Conservation (phyloP, 2,113 vertebrate genomes). For the Progne subis region DNA sequence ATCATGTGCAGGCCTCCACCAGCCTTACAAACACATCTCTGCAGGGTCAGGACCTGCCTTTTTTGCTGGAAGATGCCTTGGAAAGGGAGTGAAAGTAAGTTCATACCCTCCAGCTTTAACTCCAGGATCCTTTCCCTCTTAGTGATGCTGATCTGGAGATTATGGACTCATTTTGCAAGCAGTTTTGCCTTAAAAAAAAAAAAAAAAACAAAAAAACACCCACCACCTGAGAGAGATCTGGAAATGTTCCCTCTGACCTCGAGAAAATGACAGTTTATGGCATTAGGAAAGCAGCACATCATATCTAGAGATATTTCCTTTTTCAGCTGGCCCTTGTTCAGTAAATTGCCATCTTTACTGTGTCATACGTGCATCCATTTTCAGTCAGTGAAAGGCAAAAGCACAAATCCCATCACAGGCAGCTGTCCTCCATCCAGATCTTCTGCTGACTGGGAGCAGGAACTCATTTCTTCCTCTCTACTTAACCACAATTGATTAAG, state of each 20-base stretch:
- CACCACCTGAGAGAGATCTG: background rate
- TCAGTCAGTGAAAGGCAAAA: background rate
- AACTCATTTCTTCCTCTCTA: background rate
- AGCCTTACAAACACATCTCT: background rate
- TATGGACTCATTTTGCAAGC: background rate
- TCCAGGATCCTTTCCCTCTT: background rate
- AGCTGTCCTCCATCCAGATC: background rate
- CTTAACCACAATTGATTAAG: conserved; percentile 1
- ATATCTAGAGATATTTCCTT: background rate
- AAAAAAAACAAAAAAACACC: background rate
- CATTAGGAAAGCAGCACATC: background rate
- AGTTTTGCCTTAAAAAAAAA: background rate
- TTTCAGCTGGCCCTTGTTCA: background rate
- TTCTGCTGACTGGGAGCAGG: background rate
- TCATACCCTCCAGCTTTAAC: background rate
- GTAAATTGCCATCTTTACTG: background rate
- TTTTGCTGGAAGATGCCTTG: background rate
- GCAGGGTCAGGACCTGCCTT: background rate
- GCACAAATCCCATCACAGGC: background rate
- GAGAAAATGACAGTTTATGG: background rate
- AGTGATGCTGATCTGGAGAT: background rate
- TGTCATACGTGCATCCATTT: background rate
- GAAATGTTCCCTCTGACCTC: background rate
- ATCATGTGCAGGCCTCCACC: background rate
- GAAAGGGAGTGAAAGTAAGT: background rate